A percentile compares a stretch with the other conserved stretches of the same genome.
Evolutionary conservation across 2,888 invertebrate species (phyloP).

Genomic region (Idaea straminata): DNA sequence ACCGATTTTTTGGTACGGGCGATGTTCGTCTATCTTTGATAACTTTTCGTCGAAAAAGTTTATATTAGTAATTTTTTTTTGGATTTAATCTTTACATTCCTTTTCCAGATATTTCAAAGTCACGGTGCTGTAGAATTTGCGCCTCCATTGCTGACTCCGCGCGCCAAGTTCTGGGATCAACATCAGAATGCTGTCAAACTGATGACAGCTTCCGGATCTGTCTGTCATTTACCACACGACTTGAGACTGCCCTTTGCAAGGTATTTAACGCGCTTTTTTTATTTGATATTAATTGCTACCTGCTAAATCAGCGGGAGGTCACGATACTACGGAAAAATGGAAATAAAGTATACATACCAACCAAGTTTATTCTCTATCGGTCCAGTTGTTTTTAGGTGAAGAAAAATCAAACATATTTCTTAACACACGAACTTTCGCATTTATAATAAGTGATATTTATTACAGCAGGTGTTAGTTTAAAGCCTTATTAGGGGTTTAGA

Average conservation of each 20-base stretch:
- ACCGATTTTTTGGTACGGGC: too few species aligned
- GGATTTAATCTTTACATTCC: background rate
- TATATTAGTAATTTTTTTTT: background rate
- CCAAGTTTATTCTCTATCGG: too few species aligned
- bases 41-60: too few species aligned
- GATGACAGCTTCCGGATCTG: conserved; percentile 92
- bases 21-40: too few species aligned
- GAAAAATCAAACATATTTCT: background rate
- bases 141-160: conserved; percentile 90
- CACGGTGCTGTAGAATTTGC: conserved; percentile 90
- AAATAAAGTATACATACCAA: background rate
- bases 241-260: conserved; percentile 81
- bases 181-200: conserved; percentile 85
- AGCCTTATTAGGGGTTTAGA: too few species aligned
- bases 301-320: too few species aligned
- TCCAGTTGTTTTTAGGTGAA: too few species aligned
- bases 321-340: too few species aligned
- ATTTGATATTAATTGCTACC: too few species aligned
- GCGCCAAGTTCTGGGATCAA: conserved; percentile 80
- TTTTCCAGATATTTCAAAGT: conserved; percentile 81
- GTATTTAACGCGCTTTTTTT: too few species aligned
- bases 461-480: too few species aligned
- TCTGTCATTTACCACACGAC: conserved; percentile 93
- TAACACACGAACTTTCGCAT: background rate
- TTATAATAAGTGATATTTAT: too few species aligned